phyloP scores from a whole-genome alignment of 2,888 invertebrate genomes.

The Gisinianus flammeolus region DNA sequence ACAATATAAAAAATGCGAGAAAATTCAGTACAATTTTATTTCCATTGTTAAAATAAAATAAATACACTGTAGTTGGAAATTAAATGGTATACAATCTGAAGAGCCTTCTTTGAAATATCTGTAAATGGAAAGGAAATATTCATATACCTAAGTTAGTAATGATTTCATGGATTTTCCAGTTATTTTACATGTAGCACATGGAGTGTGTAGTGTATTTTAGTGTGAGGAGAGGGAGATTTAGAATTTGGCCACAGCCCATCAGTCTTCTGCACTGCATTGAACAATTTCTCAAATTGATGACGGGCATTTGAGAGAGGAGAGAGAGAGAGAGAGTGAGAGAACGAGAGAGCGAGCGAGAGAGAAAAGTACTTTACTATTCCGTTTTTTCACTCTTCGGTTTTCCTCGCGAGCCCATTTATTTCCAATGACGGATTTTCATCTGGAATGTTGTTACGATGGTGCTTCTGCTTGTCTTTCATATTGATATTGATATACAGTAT shows the following conservation, averaged over 20 bases:
- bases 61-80: too few relatives aligned
- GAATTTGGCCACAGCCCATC: slow-evolving; percentile 30
- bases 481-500: not conserved
- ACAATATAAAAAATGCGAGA: not conserved
- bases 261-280: slow-evolving; percentile 38
- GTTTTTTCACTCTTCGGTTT: not conserved
- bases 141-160: too few relatives aligned
- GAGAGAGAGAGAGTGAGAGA: not conserved
- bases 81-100: too few relatives aligned
- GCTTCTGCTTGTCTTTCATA: too few relatives aligned
- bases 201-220: not conserved
- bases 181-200: too few relatives aligned
- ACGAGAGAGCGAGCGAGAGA: not conserved
- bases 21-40: not conserved
- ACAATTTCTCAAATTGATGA: slow-evolving; percentile 55
- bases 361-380: slow-evolving; percentile 10
- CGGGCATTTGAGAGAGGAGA: slow-evolving; percentile 35
- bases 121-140: too few relatives aligned
- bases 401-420: slow-evolving; percentile 35
- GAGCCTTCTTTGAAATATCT: too few relatives aligned
- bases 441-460: slow-evolving; percentile 5
- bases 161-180: too few relatives aligned
- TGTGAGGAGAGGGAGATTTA: not conserved
- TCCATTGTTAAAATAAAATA: too few relatives aligned
- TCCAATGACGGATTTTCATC: slow-evolving; percentile 49